These are phyloP conservation scores for Magallana angulata DNA, from an alignment of 1,140 invertebrate species.

Conservation along the genomic window DNA sequence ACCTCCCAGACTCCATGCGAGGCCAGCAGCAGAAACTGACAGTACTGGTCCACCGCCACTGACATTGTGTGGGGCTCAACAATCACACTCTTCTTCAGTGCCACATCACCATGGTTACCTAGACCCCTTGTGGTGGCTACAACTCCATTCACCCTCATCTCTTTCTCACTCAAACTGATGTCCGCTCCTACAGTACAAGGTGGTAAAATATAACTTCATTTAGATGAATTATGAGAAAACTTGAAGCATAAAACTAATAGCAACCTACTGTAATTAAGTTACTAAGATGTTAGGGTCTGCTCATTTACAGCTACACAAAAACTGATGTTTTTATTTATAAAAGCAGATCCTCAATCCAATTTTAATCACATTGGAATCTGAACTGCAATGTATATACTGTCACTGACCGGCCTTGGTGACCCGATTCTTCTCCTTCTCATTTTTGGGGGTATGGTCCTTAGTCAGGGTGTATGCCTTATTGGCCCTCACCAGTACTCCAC, in stretches of 20 bases:
- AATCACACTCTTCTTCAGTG: slow-evolving; percentile 73
- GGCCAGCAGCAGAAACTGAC: slow-evolving; percentile 77
- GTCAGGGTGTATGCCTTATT: slow-evolving; percentile 71
- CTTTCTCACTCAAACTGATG: slow-evolving; percentile 71
- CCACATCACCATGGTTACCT: slow-evolving; percentile 78
- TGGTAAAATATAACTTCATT: background rate
- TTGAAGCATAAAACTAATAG: no score
- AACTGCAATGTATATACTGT: no score
- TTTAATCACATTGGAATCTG: no score
- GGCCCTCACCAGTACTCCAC: slow-evolving; percentile 73
- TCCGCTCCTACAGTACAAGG: slow-evolving; percentile 69
- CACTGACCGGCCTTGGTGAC: slow-evolving; percentile 71
- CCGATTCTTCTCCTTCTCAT: slow-evolving; percentile 71
- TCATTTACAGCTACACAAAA: no score
- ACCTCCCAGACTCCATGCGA: slow-evolving; percentile 77
- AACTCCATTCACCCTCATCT: slow-evolving; percentile 76
- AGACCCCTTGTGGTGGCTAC: slow-evolving; percentile 75
- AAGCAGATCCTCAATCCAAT: no score
- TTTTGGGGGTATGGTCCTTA: slow-evolving; percentile 75
- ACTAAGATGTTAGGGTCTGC: no score
- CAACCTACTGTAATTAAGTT: no score
- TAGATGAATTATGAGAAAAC: no score
- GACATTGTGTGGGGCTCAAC: slow-evolving; percentile 71
- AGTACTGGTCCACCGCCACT: slow-evolving; percentile 74
- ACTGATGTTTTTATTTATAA: background rate